phyloP scores from a whole-genome alignment of 2,888 invertebrate species.

The Petrolisthes manimaculis region DNA sequence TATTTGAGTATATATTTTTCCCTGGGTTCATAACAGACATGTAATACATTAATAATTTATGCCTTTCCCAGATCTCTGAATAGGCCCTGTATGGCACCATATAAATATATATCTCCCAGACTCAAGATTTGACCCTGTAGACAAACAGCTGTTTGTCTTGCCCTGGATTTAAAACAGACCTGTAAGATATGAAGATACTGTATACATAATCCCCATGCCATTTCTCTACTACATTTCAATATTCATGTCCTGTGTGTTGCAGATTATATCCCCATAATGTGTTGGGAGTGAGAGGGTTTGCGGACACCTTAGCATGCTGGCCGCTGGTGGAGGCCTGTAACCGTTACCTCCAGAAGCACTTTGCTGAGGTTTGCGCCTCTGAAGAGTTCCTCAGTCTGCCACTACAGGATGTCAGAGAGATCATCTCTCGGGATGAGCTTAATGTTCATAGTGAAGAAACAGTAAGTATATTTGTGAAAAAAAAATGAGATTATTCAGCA shows the following conservation, averaged over 20 bases:
- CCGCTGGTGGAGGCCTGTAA: slow-evolving; percentile 81
- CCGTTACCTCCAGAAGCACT: slow-evolving; percentile 84
- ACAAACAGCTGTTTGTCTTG: no score
- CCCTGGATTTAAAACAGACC: no score
- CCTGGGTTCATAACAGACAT: no score
- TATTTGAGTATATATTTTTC: no score
- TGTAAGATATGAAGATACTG: no score
- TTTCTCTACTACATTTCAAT: no score
- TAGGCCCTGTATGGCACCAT: no score
- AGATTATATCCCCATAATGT: slow-evolving; percentile 85
- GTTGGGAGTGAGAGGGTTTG: slow-evolving; percentile 83
- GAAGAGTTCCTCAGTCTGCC: slow-evolving; percentile 81
- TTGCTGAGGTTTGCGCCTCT: slow-evolving; percentile 80
- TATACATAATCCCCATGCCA: no score
- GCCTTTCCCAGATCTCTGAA: no score
- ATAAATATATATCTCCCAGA: no score
- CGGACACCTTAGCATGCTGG: slow-evolving; percentile 81
- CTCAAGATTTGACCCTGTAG: no score
- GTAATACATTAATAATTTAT: no score
- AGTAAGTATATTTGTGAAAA: slow-evolving; percentile 68
- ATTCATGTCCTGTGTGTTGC: slow-evolving; percentile 20
- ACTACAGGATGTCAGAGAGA: slow-evolving; percentile 77
- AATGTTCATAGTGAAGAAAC: slow-evolving; percentile 83
- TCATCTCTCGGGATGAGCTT: slow-evolving; percentile 82
- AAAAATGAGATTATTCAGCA: neutral